Base-by-base conservation (phyloP, 2,888 invertebrate species). In the Prionchulus punctatus region DNA sequence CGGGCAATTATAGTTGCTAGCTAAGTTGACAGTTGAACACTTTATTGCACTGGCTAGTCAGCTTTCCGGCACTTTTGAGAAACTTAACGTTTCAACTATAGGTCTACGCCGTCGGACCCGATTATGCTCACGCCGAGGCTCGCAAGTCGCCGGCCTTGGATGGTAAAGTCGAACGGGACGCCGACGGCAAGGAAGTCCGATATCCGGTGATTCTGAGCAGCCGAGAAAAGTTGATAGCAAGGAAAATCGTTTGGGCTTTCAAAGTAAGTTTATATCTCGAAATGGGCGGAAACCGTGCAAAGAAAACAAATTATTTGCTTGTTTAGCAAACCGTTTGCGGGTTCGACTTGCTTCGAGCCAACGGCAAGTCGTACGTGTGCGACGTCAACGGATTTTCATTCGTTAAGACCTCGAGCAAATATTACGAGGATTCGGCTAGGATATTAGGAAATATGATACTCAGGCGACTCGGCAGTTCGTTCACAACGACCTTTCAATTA, bases 361-460 rank as follows among this genome's bases (percentile, higher is more conserved):
- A 90, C 77, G 98, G 98, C 52, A 89, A 91, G 73, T 96, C 96
- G 0, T 98, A 88, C 73, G 98, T 99, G 0, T 98, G 98, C 76
- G 98, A 99, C 77, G 98, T 99, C 1, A 99, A 99, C 75, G 98
- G 98, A 0, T 99, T 99, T 74, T 96, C 94, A 70, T 99, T 99
- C 75, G 98, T 99, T 28, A 99, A 99, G 73, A 98, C 94, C 72
- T 96, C 96, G 0, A 89, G 89, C 73, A 99, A 99, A 71, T 99
- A 99, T 76, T 99, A 99, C 71, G 98, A 99, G 73, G 98, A 99
- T 70, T 96, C 94, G 73, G 94, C 96, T 26, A 91, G 94, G 76
- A 96, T 99, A 60, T 77, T 92, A 63, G 92, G 92, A 70, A 96
- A 98, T 71, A 94, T 94, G 89, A 91, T 98, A 59, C 76, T 98